Base-by-base conservation (phyloP, 2,888 invertebrate species). In the Brenthis daphne region DNA sequence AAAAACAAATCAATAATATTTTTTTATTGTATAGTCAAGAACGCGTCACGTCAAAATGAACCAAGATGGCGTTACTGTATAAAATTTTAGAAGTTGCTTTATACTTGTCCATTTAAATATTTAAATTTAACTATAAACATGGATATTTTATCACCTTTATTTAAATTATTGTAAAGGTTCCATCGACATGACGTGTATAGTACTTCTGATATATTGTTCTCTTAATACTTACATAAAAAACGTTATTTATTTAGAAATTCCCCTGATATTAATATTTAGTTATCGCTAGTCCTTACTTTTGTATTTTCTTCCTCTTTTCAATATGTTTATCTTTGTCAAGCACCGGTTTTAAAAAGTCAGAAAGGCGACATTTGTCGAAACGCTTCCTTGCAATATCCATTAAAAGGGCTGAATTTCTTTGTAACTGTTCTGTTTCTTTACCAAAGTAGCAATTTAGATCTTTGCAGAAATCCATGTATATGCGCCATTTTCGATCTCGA, bases 381-480 rank as follows among this genome's bases (percentile, higher is more conserved):
- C 85, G 76, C 0, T 73, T 79, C 8, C 68, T 72, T 0, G 85
- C 80, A 0, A 87, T 73, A n/a, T 87, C 85, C 0, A 51, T 68
- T 0, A 88, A 80, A 5, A 87, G 63, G 0, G 33, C 56, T 0
- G 81, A 67, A 20, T 73, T 77, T 2, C 88, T 76, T 1, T 78
- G 77, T n/a, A 87, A 0, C 72, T 87, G 88, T 64, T 85, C 80
- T 5, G 77, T 74, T 14, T 81, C 80, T 0, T 70, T 58, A 2
- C 94, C 94, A 75, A 83, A 85, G 77, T 89, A 92, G 20, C 85
- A 80, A 1, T 77, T 70, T 20, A 76, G 68, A 0, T 82, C 76
- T 33, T 79, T 74, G 72, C 93, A 92, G 47, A 83, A 75, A 0
- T 82, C 75, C 76, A 94, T 93, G 73, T 87, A 91, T 13, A 71